Percentiles rank a stretch among this genome's conserved stretches.
Evolutionary conservation across 2,113 vertebrate genomes (phyloP).

Genomic region (Antennarius striatus): DNA sequence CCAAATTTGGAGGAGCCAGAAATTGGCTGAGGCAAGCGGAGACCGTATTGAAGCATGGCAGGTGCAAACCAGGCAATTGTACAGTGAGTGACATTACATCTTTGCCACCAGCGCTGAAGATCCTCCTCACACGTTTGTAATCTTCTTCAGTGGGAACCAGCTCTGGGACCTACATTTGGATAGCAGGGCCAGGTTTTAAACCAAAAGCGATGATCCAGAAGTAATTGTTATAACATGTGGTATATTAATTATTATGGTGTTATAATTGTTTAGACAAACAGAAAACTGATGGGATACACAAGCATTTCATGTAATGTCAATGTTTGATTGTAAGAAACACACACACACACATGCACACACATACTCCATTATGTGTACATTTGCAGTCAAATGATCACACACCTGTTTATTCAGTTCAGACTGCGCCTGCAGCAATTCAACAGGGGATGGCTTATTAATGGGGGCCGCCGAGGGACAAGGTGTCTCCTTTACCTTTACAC

Average conservation of each 20-base stretch:
- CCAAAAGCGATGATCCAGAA: not conserved
- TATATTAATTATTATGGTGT: too few species aligned
- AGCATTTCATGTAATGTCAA: not conserved
- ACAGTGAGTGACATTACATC: conserved; percentile 79
- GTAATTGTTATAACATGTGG: not conserved
- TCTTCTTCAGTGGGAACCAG: conserved; percentile 85
- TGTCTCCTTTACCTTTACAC: conserved; percentile 68
- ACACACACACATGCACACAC: conserved; percentile 35
- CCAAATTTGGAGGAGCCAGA: conserved; percentile 5
- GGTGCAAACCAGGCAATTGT: conserved; percentile 39
- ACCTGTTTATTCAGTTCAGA: conserved; percentile 62
- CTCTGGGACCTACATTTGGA: conserved; percentile 78
- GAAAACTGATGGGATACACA: not conserved
- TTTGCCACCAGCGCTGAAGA: conserved; percentile 78
- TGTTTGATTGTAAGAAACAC: conserved; percentile 19
- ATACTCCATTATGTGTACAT: conserved; percentile 25
- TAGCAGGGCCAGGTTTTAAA: conserved; percentile 57
- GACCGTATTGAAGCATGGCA: conserved; percentile 7
- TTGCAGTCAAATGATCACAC: conserved; percentile 46
- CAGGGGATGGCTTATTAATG: conserved; percentile 51
- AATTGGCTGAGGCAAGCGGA: conserved; percentile 7
- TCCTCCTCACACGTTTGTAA: conserved; percentile 87
- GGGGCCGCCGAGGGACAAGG: conserved; percentile 42
- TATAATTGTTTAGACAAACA: conserved; percentile 13
- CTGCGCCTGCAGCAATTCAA: conserved; percentile 28